Evolutionary conservation across 2,888 invertebrate genomes (phyloP).

Genomic region (Xestia c-nigrum): DNA sequence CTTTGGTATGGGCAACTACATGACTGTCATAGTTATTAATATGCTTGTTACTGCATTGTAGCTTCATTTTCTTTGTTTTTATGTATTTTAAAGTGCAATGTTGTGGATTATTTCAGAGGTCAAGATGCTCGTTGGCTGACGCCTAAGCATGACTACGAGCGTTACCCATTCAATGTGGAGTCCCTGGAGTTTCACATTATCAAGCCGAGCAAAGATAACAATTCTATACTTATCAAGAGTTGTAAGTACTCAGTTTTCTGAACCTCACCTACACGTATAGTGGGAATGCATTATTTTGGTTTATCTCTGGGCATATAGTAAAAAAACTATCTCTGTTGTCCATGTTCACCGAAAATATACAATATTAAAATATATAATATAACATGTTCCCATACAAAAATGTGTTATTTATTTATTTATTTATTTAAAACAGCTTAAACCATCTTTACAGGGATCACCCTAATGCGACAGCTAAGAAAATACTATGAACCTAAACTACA

Average conservation of each 20-base stretch:
- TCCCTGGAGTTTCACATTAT: neutral
- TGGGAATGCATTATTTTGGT: neutral
- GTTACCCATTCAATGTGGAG: slow-evolving; percentile 8
- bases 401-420: too few relatives aligned
- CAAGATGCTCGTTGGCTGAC: neutral
- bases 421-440: too few relatives aligned
- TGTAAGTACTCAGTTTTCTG: slow-evolving; percentile 4
- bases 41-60: neutral
- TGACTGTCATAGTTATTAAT: neutral
- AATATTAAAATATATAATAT: too few relatives aligned
- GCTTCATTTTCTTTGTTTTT: neutral
- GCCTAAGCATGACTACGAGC: neutral
- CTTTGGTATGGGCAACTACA: neutral
- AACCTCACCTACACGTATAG: neutral
- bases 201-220: neutral
- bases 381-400: too few relatives aligned
- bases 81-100: neutral
- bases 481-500: too few relatives aligned
- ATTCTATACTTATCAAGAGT: neutral
- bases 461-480: too few relatives aligned
- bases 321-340: neutral
- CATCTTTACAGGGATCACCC: too few relatives aligned
- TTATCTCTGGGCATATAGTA: neutral
- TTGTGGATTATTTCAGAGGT: slow-evolving; percentile 6
- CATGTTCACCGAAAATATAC: too few relatives aligned